Evolutionary conservation across 2,888 invertebrate genomes (phyloP).

Genomic region (Drosophila mimica): DNA sequence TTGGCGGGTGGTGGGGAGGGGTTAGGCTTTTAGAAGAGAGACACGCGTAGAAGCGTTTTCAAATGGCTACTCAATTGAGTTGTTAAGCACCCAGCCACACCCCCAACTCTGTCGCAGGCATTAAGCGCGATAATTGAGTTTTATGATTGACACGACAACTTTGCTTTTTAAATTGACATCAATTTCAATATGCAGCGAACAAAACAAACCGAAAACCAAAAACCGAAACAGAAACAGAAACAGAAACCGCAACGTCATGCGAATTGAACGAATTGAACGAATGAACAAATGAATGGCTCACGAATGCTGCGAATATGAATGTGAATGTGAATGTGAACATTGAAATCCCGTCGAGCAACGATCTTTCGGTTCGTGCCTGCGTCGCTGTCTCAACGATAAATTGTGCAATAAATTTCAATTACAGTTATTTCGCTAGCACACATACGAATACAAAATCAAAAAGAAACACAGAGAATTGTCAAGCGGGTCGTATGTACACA

Average conservation of each 20-base stretch:
- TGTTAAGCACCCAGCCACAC: constrained; percentile 56
- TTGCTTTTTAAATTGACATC: constrained; percentile 82
- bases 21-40: constrained; percentile 41
- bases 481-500: constrained; percentile 26
- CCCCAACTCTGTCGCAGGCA: constrained; percentile 25
- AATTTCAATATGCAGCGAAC: constrained; percentile 82
- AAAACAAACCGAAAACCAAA: constrained; percentile 27
- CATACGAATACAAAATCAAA: constrained; percentile 18
- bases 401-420: constrained; percentile 85
- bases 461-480: constrained; percentile 15
- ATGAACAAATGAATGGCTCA: constrained; percentile 34
- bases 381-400: constrained; percentile 80
- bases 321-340: constrained; percentile 28
- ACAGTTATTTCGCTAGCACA: constrained; percentile 75
- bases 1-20: neutral
- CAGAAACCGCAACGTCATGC: constrained; percentile 41
- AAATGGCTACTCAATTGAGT: constrained; percentile 75
- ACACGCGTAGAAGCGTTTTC: constrained; percentile 75
- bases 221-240: constrained; percentile 15
- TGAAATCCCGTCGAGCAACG: constrained; percentile 52
- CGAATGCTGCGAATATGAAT: constrained; percentile 41
- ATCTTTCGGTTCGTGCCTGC: constrained; percentile 43
- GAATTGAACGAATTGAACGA: constrained; percentile 43
- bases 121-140: constrained; percentile 74
- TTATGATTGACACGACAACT: constrained; percentile 82